Conservation (phyloP, 1,140 invertebrate species). For the Lysiphlebus fabarum region DNA sequence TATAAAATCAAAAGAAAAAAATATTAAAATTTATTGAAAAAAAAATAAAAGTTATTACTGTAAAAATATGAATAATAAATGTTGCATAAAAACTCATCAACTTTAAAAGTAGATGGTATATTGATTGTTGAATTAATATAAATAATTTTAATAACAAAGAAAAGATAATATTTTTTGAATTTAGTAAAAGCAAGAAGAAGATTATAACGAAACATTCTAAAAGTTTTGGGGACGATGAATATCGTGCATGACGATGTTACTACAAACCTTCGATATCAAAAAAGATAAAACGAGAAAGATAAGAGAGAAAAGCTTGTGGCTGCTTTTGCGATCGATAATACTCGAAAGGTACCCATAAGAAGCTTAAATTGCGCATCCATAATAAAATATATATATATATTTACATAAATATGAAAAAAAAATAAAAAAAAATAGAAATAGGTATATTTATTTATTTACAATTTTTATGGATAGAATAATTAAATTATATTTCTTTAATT, state of each 20-base stretch:
- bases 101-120: constrained; percentile 23
- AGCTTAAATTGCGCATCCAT: constrained; percentile 1
- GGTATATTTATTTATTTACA: too few species aligned
- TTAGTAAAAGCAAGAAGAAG: constrained; percentile 20
- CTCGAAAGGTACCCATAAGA: constrained; percentile 8
- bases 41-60: too few species aligned
- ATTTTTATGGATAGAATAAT: too few species aligned
- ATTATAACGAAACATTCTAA: constrained; percentile 18
- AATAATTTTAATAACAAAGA: not conserved
- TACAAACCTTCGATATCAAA: constrained; percentile 20
- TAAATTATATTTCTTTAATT: too few species aligned
- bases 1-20: too few species aligned
- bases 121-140: constrained; percentile 27
- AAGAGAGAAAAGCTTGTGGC: too few species aligned
- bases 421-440: too few species aligned
- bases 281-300: too few species aligned
- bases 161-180: too few species aligned
- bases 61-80: too few species aligned
- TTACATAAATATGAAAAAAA: not conserved
- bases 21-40: too few species aligned
- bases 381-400: constrained; percentile 4
- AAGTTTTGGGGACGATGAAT: constrained; percentile 18
- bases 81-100: constrained; percentile 20
- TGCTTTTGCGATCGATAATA: constrained; percentile 7
- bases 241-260: constrained; percentile 20